Percentiles rank a stretch among this genome's conserved stretches.
Conservation (phyloP, 2,113 vertebrate species). For the Anthoscopus minutus region DNA sequence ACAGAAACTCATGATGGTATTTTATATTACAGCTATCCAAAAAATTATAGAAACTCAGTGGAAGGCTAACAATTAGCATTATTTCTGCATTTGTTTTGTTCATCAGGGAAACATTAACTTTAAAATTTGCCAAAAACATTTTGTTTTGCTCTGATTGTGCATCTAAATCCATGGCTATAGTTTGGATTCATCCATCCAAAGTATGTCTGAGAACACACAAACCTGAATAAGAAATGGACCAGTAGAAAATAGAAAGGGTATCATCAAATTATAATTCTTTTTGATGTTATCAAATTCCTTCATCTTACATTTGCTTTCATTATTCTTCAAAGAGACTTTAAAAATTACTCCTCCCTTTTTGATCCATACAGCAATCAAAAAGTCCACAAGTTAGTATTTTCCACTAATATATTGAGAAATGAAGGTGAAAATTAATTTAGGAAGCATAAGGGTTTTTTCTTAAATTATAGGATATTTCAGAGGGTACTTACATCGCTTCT, state of each 20-base stretch:
- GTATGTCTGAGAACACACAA: not conserved
- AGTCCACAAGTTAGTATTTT: not conserved
- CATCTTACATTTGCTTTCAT: constrained; percentile 23
- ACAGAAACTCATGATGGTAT: not conserved
- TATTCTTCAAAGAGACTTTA: constrained; percentile 29
- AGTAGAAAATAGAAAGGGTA: not conserved
- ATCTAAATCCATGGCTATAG: not conserved
- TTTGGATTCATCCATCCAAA: not conserved
- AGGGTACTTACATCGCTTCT: not conserved
- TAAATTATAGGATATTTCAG: not conserved
- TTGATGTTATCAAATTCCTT: constrained; percentile 5
- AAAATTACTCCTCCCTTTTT: constrained; percentile 7
- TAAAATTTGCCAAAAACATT: not conserved
- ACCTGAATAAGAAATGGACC: not conserved
- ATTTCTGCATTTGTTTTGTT: not conserved
- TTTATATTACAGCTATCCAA: not conserved
- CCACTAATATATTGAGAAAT: not conserved
- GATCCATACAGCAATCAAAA: not conserved
- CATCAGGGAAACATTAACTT: not conserved
- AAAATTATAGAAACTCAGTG: not conserved
- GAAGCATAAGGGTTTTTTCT: not conserved
- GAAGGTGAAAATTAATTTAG: not conserved
- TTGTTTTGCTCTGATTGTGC: not conserved
- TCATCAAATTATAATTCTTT: not conserved
- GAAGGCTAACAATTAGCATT: not conserved